Percentiles rank a stretch among this genome's conserved stretches.
phyloP scores from a whole-genome alignment of 2,113 vertebrate species.

The Oreochromis niloticus region DNA sequence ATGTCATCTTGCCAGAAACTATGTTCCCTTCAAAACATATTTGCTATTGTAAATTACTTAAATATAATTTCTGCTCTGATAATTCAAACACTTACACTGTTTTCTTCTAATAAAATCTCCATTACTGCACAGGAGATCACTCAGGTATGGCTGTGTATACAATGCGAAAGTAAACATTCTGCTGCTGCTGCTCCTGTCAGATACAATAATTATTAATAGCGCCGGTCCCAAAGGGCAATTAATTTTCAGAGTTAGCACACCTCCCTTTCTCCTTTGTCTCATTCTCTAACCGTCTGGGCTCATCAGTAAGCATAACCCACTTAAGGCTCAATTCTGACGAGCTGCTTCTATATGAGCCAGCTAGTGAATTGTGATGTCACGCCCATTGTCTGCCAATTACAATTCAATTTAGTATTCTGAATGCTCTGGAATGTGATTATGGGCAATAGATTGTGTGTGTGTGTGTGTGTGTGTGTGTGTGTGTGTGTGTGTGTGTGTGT shows the following conservation, averaged over 20 bases:
- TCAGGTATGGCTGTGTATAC: not conserved
- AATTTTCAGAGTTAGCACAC: constrained; percentile 15
- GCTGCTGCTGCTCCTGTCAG: not conserved
- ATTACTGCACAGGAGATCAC: not conserved
- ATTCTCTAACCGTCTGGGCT: constrained; percentile 8
- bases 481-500: not conserved
- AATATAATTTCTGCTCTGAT: not conserved
- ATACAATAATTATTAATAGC: constrained; percentile 21
- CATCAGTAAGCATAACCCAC: constrained; percentile 40
- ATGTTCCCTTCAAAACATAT: not conserved
- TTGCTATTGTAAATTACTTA: not conserved
- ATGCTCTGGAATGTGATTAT: constrained; percentile 48
- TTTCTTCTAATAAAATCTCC: not conserved
- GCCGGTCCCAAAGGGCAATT: constrained; percentile 23
- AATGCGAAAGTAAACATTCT: not conserved
- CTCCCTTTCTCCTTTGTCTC: not conserved
- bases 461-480: not conserved
- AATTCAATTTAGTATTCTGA: constrained; percentile 55
- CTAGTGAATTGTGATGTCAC: constrained; percentile 47
- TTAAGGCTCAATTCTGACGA: constrained; percentile 36
- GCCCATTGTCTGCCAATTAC: constrained; percentile 54
- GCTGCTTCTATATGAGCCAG: constrained; percentile 32
- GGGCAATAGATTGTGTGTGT: not conserved
- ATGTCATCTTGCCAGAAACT: not conserved
- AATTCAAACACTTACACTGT: not conserved